phyloP scores from a whole-genome alignment of 2,888 invertebrate genomes.

The Perizoma affinitatum region DNA sequence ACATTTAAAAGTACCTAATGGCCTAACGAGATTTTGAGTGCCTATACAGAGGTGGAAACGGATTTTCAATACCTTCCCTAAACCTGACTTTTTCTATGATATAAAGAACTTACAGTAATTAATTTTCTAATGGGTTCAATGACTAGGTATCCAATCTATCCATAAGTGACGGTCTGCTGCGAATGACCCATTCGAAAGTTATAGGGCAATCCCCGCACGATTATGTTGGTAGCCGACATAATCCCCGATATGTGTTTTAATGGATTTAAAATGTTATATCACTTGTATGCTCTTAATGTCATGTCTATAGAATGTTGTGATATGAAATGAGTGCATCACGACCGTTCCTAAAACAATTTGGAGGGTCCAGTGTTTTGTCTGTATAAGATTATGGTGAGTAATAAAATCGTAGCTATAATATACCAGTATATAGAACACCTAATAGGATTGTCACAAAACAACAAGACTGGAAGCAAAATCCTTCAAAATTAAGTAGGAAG shows the following conservation, averaged over 20 bases:
- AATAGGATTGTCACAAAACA: background rate
- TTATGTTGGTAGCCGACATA: slow-evolving; percentile 62
- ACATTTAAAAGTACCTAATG: no score
- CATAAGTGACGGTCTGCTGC: slow-evolving; percentile 49
- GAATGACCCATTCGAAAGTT: slow-evolving; percentile 55
- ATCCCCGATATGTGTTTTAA: slow-evolving; percentile 70
- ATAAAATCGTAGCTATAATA: slow-evolving; percentile 5
- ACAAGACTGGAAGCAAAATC: background rate
- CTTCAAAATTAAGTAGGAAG: background rate
- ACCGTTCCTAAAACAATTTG: slow-evolving; percentile 26
- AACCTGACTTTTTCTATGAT: background rate
- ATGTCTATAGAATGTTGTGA: slow-evolving; percentile 58
- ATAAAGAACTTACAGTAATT: slow-evolving; percentile 38
- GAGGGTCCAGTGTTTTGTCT: slow-evolving; percentile 18
- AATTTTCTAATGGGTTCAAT: slow-evolving; percentile 27
- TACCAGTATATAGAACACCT: background rate
- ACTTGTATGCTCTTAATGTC: slow-evolving; percentile 66
- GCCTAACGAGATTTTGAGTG: background rate
- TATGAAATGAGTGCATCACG: slow-evolving; percentile 47
- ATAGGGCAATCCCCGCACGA: slow-evolving; percentile 59
- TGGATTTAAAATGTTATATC: slow-evolving; percentile 66
- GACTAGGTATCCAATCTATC: slow-evolving; percentile 46
- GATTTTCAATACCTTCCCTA: no score
- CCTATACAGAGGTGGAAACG: background rate
- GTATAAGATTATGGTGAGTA: slow-evolving; percentile 13